Evolutionary conservation across 1,140 invertebrate genomes (phyloP), one percentile per base, ranked within the genome.

Genomic region (Conus betulinus): DNA sequence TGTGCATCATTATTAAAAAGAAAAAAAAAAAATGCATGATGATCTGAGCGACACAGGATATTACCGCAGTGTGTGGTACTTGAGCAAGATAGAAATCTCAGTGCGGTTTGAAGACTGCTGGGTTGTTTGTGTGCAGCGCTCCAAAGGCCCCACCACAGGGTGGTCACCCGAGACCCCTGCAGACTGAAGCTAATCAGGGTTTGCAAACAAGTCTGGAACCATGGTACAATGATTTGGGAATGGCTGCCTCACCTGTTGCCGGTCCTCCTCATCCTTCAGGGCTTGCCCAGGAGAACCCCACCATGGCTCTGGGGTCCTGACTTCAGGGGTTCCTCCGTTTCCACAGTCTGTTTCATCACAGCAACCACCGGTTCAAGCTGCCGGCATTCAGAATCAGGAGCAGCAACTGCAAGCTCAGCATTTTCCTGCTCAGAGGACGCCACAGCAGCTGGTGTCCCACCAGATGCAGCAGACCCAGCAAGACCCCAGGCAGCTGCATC

Each of bases 171-270:
- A 25, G 27, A 25, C 11, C 13, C 82, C n/a, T 25, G 20, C 23
- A 23, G 13, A 55, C 5, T 39, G 63, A 84, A 17, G 85, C 71
- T 11, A n/a, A 78, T 15, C 85, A 87, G 51, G 57, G 78, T 55
- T 53, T 79, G n/a, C 85, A 87, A 53, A 57, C 85, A 6, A 87
- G 74, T 52, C 85, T 76, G 20, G 85, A 87, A 27, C 85, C 85
- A 10, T 87, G 85, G 85, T 79, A 79, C 85, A 87, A 79, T 39
- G 74, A 87, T 53, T 11, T 87, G 85, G 85, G 85, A 15, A 3
- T 78, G 39, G 79, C 39, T 23, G 13, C 27, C 52, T 6, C 39
- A 15, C 51, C 51, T 20, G 51, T 17, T 51, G 53, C 17, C 10
- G 17, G 15, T 53, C 10, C 7, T 6, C 79, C 79, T 39, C 76